These are phyloP conservation scores for Dasyurus viverrinus DNA, from an alignment of 2,113 vertebrate genomes.

Conservation along the genomic window DNA sequence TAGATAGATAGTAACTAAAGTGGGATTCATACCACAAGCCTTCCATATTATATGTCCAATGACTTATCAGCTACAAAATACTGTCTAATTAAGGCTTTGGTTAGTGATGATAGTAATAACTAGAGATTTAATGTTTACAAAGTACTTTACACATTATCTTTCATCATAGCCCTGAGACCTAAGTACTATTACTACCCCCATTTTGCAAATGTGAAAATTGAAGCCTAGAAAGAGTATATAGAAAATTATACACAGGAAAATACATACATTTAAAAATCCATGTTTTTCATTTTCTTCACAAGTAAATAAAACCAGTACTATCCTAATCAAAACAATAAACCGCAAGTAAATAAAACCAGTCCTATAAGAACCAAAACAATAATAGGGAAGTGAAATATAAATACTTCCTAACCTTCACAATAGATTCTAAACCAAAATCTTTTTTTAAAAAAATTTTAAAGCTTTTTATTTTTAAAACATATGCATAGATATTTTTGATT, in stretches of 20 bases:
- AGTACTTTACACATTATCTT: not conserved
- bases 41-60: not conserved
- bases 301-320: too few species aligned
- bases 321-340: too few species aligned
- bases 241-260: not conserved
- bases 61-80: not conserved
- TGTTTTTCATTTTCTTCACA: not conserved
- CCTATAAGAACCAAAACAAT: not conserved
- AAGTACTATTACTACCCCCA: not conserved
- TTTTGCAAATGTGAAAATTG: not conserved
- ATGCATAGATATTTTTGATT: not conserved
- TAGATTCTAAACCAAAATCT: not conserved
- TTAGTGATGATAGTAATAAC: not conserved
- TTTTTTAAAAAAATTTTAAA: not conserved
- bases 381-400: not conserved
- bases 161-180: not conserved
- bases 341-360: not conserved
- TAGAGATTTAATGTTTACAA: not conserved
- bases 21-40: not conserved
- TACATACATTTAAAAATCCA: not conserved
- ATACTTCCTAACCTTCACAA: not conserved
- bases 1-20: not conserved
- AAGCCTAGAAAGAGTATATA: not conserved
- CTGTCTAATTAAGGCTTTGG: not conserved
- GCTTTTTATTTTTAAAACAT: too few species aligned